Evolutionary conservation across 2,797 vertebrate genomes (phyloP), one percentile per base, ranked within the genome.

Genomic region (Hippocampus kuda): DNA sequence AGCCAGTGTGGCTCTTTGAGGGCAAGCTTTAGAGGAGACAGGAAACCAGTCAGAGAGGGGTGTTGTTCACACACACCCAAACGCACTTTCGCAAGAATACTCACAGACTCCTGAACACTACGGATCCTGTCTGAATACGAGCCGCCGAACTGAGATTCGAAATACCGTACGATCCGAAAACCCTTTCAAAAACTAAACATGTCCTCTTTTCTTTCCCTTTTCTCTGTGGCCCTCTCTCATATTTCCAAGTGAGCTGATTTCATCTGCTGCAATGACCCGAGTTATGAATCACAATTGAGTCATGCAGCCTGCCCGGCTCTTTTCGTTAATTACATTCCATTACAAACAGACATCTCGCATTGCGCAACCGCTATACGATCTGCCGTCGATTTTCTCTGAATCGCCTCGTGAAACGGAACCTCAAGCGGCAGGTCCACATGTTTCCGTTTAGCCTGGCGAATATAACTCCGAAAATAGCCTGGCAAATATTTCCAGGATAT

Each of bases 71-170:
- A 5, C 69, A 41, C 48, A 72, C 30, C 3, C 69, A 70, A 61
- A 42, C n/a, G 34, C 48, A 44, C n/a, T 76, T 76, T 67, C 78
- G 73, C 75, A 72, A 62, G 56, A 75, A 75, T 64, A 68, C 51
- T 44, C 2, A 2, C 65, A 66, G 67, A 72, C 67, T 66, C 65
- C 41, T 38, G 48, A 60, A 49, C 73, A 68, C 65, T 62, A 70
- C 75, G 62, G 42, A 69, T 70, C 67, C 48, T 71, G 24, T 65
- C 38, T 46, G 42, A 69, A 27, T 22, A 66, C 73, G 72, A 77
- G 72, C 77, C 72, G 61, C 15, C 68, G 60, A 79, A 69, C 69
- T 68, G n/a, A 27, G 49, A 61, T 11, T 56, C 44, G 76, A 62
- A 27, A 20, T 57, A 48, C 13, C 24, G 42, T 48, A 46, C 12